Conservation (phyloP, 2,113 vertebrate genomes). For the Chaenogobius annularis region DNA sequence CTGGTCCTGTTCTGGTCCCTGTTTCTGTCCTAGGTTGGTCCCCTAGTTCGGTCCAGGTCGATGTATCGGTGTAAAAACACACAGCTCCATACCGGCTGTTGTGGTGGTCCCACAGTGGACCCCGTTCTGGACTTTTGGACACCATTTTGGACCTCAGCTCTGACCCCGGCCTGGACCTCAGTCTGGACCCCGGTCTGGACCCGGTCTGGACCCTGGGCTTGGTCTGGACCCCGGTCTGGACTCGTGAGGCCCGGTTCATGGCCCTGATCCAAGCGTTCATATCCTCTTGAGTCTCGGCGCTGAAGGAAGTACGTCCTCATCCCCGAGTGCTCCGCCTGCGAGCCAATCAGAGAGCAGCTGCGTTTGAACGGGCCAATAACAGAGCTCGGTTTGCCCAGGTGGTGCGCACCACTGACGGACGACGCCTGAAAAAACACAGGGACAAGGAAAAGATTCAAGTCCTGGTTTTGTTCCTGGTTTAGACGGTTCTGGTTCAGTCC, state of each 20-base stretch:
- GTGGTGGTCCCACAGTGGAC: background rate
- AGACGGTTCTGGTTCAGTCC: too few species aligned
- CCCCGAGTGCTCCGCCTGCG: slow-evolving; percentile 87
- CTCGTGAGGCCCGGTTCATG: slow-evolving; percentile 91
- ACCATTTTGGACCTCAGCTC: slow-evolving; percentile 14
- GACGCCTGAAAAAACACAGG: background rate
- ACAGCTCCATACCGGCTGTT: background rate
- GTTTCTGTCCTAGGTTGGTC: background rate
- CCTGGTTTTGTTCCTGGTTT: background rate
- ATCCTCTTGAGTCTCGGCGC: slow-evolving; percentile 92
- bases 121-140: slow-evolving; percentile 54
- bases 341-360: slow-evolving; percentile 82
- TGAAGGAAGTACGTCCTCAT: slow-evolving; percentile 98
- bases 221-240: slow-evolving; percentile 72
- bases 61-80: too few species aligned
- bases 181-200: slow-evolving; percentile 76
- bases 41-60: too few species aligned
- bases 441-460: background rate
- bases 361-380: slow-evolving; percentile 1
- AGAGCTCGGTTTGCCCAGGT: background rate
- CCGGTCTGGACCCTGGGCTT: background rate
- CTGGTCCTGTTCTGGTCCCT: background rate
- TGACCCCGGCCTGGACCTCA: slow-evolving; percentile 33
- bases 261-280: slow-evolving; percentile 91
- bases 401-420: background rate